phyloP scores from a whole-genome alignment of 2,888 invertebrate genomes.

The Phortica okadai region DNA sequence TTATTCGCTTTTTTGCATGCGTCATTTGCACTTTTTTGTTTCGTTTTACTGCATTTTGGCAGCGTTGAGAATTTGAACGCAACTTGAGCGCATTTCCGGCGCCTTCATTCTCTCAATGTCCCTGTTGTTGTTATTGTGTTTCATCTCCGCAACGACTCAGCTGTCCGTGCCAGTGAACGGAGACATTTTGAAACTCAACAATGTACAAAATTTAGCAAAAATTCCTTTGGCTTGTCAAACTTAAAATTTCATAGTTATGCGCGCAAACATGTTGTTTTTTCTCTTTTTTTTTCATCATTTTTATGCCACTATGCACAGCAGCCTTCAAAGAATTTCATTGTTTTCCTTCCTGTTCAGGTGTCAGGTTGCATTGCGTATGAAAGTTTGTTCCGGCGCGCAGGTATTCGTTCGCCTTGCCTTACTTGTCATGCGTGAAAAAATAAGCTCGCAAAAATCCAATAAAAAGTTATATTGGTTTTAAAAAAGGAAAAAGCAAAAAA shows the following conservation, averaged over 20 bases:
- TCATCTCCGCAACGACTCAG: neutral
- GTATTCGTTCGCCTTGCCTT: neutral
- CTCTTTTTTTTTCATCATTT: neutral
- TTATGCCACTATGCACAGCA: neutral
- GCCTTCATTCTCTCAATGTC: neutral
- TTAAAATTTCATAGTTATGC: neutral
- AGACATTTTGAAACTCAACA: constrained; percentile 13
- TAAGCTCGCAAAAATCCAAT: neutral
- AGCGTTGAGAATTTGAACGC: constrained; percentile 10
- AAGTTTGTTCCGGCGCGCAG: neutral
- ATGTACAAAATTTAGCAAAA: constrained; percentile 20
- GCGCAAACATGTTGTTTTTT: neutral
- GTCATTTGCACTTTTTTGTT: constrained; percentile 31
- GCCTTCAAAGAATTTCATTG: neutral
- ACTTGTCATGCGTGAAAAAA: neutral
- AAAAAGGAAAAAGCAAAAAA: neutral
- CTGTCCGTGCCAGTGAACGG: neutral
- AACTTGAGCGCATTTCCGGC: constrained; percentile 20
- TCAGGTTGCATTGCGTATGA: neutral
- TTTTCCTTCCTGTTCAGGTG: neutral
- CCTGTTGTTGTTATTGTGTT: neutral
- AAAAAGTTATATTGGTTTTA: neutral
- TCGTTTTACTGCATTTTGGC: constrained; percentile 23
- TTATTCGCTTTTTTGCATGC: constrained; percentile 17
- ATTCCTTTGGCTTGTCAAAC: neutral